Evolutionary conservation across 2,113 vertebrate species (phyloP), one percentile per base, ranked within the genome.

Genomic region (Solea senegalensis): DNA sequence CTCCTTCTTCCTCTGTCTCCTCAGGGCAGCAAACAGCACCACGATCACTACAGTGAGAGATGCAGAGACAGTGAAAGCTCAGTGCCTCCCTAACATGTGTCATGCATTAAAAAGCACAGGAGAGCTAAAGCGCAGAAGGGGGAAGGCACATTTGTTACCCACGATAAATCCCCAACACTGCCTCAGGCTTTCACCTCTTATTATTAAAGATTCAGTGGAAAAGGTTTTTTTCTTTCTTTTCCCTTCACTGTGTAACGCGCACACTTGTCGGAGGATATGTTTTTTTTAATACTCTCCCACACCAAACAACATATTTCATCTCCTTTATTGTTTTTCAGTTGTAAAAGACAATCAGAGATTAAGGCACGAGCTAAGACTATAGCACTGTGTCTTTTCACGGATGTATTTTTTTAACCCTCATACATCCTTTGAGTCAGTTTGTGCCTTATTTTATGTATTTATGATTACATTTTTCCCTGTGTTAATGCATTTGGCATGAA

Each of bases 1-100:
- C 88, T 99, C 98, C 81, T 98, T 99, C 84, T 99, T 99, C 67
- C 96, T 91, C 88, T 99, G 98, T 50, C 95, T 95, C 86, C 96
- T 95, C 82, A 98, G 93, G 83, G 97, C 96, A 40, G 85, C 85
- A 34, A 90, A 90, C 85, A 88, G 81, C 79, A 87, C 90, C 82
- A 91, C 90, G 72, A 92, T 91, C 88, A 89, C 83, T 90, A 55
- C 78, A 80, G 64, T 28, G 43, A 46, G 68, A 69, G 65, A 76
- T 21, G 57, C 61, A 56, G 78, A 68, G 57, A 58, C 66, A 60
- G 61, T 74, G 27, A 72, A 75, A 80, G 78, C 62, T 55, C 76
- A 67, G 82, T 82, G 75, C 84, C 82, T 91, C 52, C 54, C 83
- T 75, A 90, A 92, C 86, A 85, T 85, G 81, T 93, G 88, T 87